Conservation (phyloP, 2,888 invertebrate species). For the Amorpha juglandis region DNA sequence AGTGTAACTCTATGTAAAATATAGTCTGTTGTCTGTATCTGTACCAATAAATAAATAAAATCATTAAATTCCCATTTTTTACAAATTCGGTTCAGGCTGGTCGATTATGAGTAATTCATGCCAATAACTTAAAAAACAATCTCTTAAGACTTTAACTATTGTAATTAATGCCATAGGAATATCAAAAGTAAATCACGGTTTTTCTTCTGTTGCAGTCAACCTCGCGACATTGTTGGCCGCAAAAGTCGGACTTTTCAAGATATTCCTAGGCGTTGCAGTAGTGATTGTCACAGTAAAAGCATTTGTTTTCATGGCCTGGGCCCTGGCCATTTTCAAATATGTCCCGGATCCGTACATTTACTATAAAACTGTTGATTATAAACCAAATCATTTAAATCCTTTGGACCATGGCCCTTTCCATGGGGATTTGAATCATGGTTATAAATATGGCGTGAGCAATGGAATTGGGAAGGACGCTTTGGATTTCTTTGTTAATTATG, state of each 20-base stretch:
- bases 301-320: slow-evolving; percentile 69
- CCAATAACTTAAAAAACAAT: no score
- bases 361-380: slow-evolving; percentile 43
- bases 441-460: slow-evolving; percentile 30
- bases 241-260: slow-evolving; percentile 71
- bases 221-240: slow-evolving; percentile 66
- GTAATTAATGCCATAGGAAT: no score
- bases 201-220: slow-evolving; percentile 74
- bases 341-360: slow-evolving; percentile 65
- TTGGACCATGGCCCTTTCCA: slow-evolving; percentile 29
- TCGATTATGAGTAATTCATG: no score
- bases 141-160: no score
- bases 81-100: no score
- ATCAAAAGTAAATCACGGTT: neutral
- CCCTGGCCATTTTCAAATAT: slow-evolving; percentile 62
- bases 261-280: slow-evolving; percentile 63
- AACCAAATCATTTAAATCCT: slow-evolving; percentile 35
- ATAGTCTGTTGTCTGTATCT: no score
- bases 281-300: slow-evolving; percentile 62
- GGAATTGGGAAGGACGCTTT: slow-evolving; percentile 33
- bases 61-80: no score
- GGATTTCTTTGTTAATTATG: slow-evolving; percentile 40
- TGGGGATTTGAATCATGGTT: neutral
- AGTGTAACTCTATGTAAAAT: no score
- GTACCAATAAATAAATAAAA: no score